Percentiles rank a stretch among this genome's conserved stretches.
These are phyloP conservation scores for Myotis pilosus DNA, from an alignment of 2,797 vertebrate species.

Conservation along the genomic window DNA sequence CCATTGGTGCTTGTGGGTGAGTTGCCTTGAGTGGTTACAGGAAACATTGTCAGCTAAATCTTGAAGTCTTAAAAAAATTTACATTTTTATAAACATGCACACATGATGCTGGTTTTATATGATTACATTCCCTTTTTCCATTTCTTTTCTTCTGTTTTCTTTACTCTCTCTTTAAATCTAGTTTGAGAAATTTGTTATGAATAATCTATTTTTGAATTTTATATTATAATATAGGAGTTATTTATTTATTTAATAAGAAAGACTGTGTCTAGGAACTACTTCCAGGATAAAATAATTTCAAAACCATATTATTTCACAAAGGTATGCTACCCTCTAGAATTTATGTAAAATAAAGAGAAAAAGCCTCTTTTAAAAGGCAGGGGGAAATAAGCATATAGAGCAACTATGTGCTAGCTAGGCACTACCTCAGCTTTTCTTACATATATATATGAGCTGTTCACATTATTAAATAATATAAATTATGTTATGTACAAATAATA, in stretches of 20 bases:
- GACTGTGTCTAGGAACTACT: background rate
- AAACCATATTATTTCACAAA: conserved; percentile 17
- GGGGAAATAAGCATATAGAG: background rate
- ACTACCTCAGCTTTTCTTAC: background rate
- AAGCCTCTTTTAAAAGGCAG: background rate
- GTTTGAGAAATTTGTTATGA: background rate
- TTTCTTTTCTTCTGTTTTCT: background rate
- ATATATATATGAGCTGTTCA: background rate
- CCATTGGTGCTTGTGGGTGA: background rate
- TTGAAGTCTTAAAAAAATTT: background rate
- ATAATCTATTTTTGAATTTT: background rate
- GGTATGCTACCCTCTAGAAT: background rate
- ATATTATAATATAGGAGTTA: background rate
- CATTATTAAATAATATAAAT: background rate
- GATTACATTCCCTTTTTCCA: background rate
- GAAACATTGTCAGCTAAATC: background rate
- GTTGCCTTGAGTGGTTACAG: background rate
- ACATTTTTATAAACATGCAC: background rate
- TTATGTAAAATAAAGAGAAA: conserved; percentile 4
- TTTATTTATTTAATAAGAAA: background rate
- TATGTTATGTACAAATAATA: background rate
- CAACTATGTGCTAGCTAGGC: background rate
- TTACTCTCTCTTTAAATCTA: background rate
- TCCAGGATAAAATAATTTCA: conserved; percentile 30
- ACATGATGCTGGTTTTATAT: background rate